These are phyloP conservation scores for Temnopleurus reevesii DNA, from an alignment of 53 echinoderm and acorn worm species.

Conservation along the genomic window DNA sequence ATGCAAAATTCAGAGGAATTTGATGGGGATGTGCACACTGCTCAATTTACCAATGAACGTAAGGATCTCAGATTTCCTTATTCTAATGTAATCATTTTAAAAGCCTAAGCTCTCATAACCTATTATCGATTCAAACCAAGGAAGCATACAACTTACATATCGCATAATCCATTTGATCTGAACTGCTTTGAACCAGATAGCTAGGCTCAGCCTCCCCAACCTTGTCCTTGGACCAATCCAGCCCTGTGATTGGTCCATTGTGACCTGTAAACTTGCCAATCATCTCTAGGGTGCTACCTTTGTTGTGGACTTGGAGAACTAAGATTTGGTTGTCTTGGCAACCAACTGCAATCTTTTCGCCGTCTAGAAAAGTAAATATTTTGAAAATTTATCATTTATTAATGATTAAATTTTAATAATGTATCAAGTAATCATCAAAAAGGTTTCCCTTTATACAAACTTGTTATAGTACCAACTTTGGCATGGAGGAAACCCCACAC, in stretches of 20 bases:
- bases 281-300: conserved; percentile 73
- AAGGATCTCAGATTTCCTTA: too few species aligned
- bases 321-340: conserved; percentile 75
- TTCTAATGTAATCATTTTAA: neutral
- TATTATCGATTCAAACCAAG: neutral
- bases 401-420: too few species aligned
- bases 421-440: too few species aligned
- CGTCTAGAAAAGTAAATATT: conserved; percentile 5
- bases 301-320: conserved; percentile 64
- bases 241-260: conserved; percentile 74
- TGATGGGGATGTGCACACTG: too few species aligned
- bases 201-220: conserved; percentile 10
- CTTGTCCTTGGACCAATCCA: conserved; percentile 85
- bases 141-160: conserved; percentile 33
- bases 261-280: conserved; percentile 84
- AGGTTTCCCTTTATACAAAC: too few species aligned
- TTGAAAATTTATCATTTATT: too few species aligned
- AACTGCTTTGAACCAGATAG: conserved; percentile 46
- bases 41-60: too few species aligned
- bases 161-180: conserved; percentile 47
- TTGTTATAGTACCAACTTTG: too few species aligned
- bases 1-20: too few species aligned
- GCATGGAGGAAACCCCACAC: too few species aligned
- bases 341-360: conserved; percentile 45
- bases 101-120: neutral